Percentiles rank a stretch among this genome's conserved stretches.
Evolutionary conservation across 2,797 vertebrate genomes (phyloP).

Genomic region (Anabas testudineus): DNA sequence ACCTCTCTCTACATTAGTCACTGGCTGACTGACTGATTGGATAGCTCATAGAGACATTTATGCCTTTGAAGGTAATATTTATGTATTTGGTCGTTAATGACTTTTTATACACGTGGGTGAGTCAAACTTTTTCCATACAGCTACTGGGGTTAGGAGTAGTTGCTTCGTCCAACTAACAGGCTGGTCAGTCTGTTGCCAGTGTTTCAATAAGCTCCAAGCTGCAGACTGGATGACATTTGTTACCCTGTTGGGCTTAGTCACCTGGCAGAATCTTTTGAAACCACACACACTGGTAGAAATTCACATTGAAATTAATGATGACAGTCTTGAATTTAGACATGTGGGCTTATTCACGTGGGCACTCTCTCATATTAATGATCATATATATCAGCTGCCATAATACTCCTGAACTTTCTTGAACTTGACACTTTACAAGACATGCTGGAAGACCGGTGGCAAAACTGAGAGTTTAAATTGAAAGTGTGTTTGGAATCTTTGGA

Average conservation of each 20-base stretch:
- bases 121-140: slow-evolving; percentile 80
- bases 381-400: neutral
- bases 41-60: slow-evolving; percentile 64
- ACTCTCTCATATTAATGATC: too few species aligned
- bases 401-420: slow-evolving; percentile 19
- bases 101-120: slow-evolving; percentile 77
- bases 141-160: slow-evolving; percentile 73
- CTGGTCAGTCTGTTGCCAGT: slow-evolving; percentile 65
- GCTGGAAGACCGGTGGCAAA: slow-evolving; percentile 1
- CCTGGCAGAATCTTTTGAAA: slow-evolving; percentile 62
- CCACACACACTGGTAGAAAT: slow-evolving; percentile 58
- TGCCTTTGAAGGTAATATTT: slow-evolving; percentile 74
- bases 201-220: slow-evolving; percentile 52
- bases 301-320: slow-evolving; percentile 63
- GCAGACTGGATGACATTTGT: slow-evolving; percentile 75
- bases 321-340: slow-evolving; percentile 40
- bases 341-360: slow-evolving; percentile 38
- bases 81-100: slow-evolving; percentile 75
- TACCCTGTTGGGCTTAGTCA: slow-evolving; percentile 72
- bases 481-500: slow-evolving; percentile 15
- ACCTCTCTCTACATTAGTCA: slow-evolving; percentile 72
- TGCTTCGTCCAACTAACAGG: slow-evolving; percentile 53
- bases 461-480: slow-evolving; percentile 24
- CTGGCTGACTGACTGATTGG: slow-evolving; percentile 62
- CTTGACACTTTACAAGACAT: too few species aligned